These are phyloP conservation scores for Stenopsyche tienmushanensis DNA, from an alignment of 1,140 invertebrate genomes.

Conservation along the genomic window DNA sequence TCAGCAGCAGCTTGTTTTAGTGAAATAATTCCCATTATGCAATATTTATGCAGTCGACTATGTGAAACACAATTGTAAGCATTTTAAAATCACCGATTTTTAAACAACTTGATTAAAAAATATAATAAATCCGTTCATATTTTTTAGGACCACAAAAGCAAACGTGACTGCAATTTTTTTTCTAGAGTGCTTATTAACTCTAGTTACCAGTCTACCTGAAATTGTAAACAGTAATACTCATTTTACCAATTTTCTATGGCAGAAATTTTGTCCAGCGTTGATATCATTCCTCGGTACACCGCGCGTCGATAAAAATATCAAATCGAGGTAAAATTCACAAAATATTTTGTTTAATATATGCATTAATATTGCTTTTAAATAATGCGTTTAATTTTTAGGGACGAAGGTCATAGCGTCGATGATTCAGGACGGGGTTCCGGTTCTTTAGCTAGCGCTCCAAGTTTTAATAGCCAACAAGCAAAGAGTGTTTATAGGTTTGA, in stretches of 20 bases:
- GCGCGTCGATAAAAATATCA: slow-evolving; percentile 70
- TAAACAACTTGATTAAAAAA: background rate
- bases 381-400: slow-evolving; percentile 44
- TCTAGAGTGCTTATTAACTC: slow-evolving; percentile 81
- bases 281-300: slow-evolving; percentile 78
- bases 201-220: slow-evolving; percentile 79
- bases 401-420: slow-evolving; percentile 61
- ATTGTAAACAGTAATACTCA: slow-evolving; percentile 78
- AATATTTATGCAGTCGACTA: slow-evolving; percentile 83
- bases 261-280: slow-evolving; percentile 86
- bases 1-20: slow-evolving; percentile 83
- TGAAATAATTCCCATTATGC: slow-evolving; percentile 85
- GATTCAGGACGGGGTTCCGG: slow-evolving; percentile 69
- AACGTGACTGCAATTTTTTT: slow-evolving; percentile 72
- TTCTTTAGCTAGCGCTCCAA: slow-evolving; percentile 68
- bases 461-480: slow-evolving; percentile 75
- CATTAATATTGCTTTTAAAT: background rate
- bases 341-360: slow-evolving; percentile 2
- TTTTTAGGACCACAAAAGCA: slow-evolving; percentile 58
- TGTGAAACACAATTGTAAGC: slow-evolving; percentile 77
- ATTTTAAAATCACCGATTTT: background rate
- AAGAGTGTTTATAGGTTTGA: slow-evolving; percentile 83
- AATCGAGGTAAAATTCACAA: slow-evolving; percentile 53
- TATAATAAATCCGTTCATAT: slow-evolving; percentile 18
- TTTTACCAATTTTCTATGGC: slow-evolving; percentile 86